These are phyloP conservation scores for Clamator glandarius DNA, from an alignment of 2,797 vertebrate species.

Conservation along the genomic window DNA sequence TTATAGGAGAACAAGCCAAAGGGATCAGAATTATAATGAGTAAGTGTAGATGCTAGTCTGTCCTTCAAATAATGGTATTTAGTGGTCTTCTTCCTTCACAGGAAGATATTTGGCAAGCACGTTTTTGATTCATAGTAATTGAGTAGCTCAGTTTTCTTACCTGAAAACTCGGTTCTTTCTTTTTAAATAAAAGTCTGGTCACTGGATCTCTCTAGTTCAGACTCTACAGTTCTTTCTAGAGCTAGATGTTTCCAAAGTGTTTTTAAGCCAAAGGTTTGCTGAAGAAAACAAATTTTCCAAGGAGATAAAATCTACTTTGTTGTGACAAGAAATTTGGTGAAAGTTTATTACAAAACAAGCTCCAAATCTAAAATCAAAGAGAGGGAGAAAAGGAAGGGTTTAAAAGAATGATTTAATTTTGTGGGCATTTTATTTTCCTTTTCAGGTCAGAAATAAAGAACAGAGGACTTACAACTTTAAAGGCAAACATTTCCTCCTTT, in stretches of 20 bases:
- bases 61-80: neutral
- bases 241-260: neutral
- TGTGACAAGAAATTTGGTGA: neutral
- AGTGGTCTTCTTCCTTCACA: neutral
- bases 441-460: neutral
- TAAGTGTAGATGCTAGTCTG: neutral
- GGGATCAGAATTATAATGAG: fast-evolving
- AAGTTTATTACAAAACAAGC: neutral
- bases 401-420: neutral
- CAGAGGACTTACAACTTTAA: neutral
- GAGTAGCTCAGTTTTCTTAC: neutral
- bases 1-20: neutral
- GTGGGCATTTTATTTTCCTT: neutral
- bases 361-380: neutral
- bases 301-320: neutral
- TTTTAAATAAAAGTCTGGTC: neutral
- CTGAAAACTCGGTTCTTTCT: neutral
- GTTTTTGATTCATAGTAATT: neutral
- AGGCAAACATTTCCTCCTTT: neutral
- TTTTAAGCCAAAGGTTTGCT: neutral
- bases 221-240: neutral
- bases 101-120: fast-evolving
- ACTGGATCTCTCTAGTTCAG: neutral
- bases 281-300: neutral
- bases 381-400: neutral